Evolutionary conservation across 2,888 invertebrate species (phyloP), one percentile per base, ranked within the genome.

Genomic region (Hemithea aestivaria): DNA sequence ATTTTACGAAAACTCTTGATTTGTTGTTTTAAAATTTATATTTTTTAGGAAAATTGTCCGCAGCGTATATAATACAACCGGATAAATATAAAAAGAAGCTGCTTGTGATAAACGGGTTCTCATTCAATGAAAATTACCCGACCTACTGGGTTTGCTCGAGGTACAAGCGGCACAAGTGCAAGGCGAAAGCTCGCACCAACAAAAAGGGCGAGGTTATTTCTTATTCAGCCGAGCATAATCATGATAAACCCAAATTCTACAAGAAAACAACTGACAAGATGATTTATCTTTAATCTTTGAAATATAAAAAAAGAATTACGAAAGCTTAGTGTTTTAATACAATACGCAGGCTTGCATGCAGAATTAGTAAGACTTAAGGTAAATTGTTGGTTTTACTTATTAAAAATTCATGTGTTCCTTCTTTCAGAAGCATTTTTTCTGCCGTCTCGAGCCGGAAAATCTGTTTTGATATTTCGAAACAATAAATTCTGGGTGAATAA

Each of bases 401-500:
- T 40, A 36, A 9, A 36, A 35, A 44, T 28, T 6, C 8, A 11
- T 6, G 5, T 1, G 7, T 16, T 25, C 21, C 26, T 43, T 45
- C 40, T 64, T 61, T 38, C 83, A 87, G 83, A 76, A 51, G 82
- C 84, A 1, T 87, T 81, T 64, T 87, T 77, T 54, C 58, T 87
- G 47, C 87, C 87, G 22, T 87, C 87, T 27, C 69, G 85, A 53
- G 81, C 83, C 25, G 87, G 87, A 20, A 87, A 87, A 54, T 85
- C 81, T 6, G 79, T 87, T 10, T 54, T 87, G 40, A 87, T 87
- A 67, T 87, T 81, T 58, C 60, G 62, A 53, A 69, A 62, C 41
- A 87, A 87, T 56, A 87, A 87, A 52, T 87, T 87, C 54, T 87
- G 87, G 87, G 79, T 87, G 43, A 87, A 87, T 58, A 87, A 85